These are phyloP conservation scores for Stegana nigrithorax DNA, from an alignment of 2,888 invertebrate species.

Conservation along the genomic window DNA sequence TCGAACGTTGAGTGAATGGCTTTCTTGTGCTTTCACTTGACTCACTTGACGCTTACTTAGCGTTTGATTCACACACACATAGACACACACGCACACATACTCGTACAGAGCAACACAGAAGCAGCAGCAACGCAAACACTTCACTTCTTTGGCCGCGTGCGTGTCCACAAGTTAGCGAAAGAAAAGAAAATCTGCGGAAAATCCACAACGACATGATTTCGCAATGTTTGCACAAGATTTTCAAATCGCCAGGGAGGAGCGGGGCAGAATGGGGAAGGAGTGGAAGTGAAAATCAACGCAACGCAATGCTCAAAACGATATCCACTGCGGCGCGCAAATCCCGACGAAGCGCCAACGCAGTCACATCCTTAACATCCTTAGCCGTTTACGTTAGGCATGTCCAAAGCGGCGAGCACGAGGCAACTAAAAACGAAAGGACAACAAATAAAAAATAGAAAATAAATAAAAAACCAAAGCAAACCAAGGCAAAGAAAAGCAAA, in stretches of 20 bases:
- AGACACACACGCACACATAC: too few species aligned
- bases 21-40: too few species aligned
- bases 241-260: conserved; percentile 10
- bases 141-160: too few species aligned
- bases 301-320: neutral
- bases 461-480: neutral
- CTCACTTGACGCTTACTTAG: too few species aligned
- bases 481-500: neutral
- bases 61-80: too few species aligned
- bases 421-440: neutral
- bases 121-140: too few species aligned
- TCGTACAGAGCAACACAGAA: too few species aligned
- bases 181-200: too few species aligned
- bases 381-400: too few species aligned
- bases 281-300: neutral
- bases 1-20: too few species aligned
- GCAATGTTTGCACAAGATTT: conserved; percentile 46
- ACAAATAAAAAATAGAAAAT: neutral
- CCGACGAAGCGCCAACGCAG: neutral
- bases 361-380: too few species aligned
- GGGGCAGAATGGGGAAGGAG: neutral
- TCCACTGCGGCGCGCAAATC: conserved; percentile 10
- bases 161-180: too few species aligned
- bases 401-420: neutral
- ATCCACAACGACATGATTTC: conserved; percentile 37